phyloP scores from a whole-genome alignment of 2,113 vertebrate genomes.

The Xiphorhynchus elegans region DNA sequence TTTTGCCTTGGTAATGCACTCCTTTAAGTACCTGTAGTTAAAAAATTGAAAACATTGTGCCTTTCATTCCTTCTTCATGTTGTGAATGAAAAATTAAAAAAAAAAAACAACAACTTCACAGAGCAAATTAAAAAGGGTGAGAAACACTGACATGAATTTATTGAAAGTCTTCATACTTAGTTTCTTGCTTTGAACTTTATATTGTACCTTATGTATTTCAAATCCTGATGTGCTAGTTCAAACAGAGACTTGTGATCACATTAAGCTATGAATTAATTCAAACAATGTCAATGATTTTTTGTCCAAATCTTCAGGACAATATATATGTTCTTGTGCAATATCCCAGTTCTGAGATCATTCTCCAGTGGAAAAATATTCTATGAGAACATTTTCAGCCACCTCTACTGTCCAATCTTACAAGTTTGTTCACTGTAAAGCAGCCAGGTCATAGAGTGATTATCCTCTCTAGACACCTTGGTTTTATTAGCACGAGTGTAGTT shows the following conservation, averaged over 20 bases:
- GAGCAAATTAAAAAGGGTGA: background rate
- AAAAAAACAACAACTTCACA: background rate
- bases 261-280: background rate
- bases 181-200: background rate
- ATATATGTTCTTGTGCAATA: background rate
- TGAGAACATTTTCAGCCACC: background rate
- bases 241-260: background rate
- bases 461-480: background rate
- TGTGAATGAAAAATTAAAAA: background rate
- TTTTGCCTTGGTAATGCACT: background rate
- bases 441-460: conserved; percentile 14
- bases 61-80: background rate
- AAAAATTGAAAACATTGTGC: background rate
- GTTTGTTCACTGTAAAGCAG: background rate
- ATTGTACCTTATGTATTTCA: background rate
- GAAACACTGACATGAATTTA: background rate
- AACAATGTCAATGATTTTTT: background rate
- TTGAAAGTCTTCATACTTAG: background rate
- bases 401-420: background rate
- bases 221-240: background rate
- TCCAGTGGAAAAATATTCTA: background rate
- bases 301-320: background rate
- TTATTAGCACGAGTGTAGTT: conserved; percentile 4
- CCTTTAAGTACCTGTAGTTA: background rate
- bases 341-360: background rate